Evolutionary conservation across 92 coral and sea anemone genomes (phyloP), one percentile per base, ranked within the genome.

Genomic region (Bergia sp.): DNA sequence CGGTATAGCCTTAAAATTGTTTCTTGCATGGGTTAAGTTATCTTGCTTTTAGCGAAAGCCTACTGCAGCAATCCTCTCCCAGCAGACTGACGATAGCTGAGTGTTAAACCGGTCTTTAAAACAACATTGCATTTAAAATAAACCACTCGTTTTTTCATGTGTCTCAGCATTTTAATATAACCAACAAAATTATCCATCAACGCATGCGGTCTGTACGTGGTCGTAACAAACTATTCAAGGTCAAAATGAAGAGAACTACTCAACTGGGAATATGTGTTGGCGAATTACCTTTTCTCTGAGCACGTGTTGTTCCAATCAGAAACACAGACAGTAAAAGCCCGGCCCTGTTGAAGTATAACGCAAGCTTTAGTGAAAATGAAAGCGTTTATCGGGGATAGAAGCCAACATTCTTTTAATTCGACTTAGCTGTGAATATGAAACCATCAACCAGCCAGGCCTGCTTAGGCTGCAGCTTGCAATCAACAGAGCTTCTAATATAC

Each of bases 241-340:
- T 29, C 29, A 41, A 39, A 76, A 39, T 76, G 47, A 76, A 16
- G 2, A 23, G 9, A n/a, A 16, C 80, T 39, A 74, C 29, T 29
- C 29, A 29, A 29, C 29, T 37, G 2, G 50, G 21, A 39, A 76
- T 76, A 41, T 6, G 18, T 61, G 69, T 20, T 61, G 21, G 69
- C 4, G 9, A 18, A 37, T 72, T 84, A 84, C 87, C 87, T 84
- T 7, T 72, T 72, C 44, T 45, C 79, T 45, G 57, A 12, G 87
- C 87, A 71, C 23, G 72, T 84, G 87, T 72, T 53, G 66, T 36
- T 47, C 43, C 78, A 71, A 84, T 69, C 79, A 84, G 21, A 43
- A 49, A 20, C 7, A 43, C 41, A 12, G 67, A 44, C 64, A 84
- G 64, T 13, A 71, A 23, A 15, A 84, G 58, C 42, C 29, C 79